Base-by-base conservation (phyloP, 2,888 invertebrate genomes). In the Drosophila atripex region DNA sequence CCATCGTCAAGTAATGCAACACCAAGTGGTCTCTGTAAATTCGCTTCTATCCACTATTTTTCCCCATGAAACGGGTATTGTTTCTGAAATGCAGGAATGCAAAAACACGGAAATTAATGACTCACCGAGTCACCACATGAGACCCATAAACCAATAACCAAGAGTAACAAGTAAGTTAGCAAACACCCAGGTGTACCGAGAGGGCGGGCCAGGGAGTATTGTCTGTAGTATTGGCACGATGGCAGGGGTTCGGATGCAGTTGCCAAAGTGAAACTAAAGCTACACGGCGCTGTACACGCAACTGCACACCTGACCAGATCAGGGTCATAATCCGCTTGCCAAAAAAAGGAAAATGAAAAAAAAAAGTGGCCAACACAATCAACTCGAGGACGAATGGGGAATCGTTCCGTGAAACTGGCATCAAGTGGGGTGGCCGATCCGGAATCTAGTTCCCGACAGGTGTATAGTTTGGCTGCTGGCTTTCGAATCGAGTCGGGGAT, bases 231-330 rank as follows among this genome's bases (percentile, higher is more conserved):
- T 28, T 14, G 11, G 35, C 30, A 11, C 23, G 28, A 14, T 28
- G 43, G 43, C 18, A 30, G 46, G 59, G 68, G 64, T 66, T 76
- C 65, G 61, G 64, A 80, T 86, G 80, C 87, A 84, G 78, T 69
- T 72, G 64, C 72, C 53, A 76, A 85, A 87, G 79, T 87, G 79
- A 82, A 87, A 82, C 82, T 80, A 76, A 76, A 87, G 82, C 85
- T 70, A 57, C 58, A 51, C 41, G 60, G 56, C 66, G 66, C 51
- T 21, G 58, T 21, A 52, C 52, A 35, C 21, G 45, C 63, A 64
- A 6, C 35, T n/a, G 45, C 65, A 64, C 52, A 74, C 71, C 84
- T 78, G 85, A 73, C 78, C 85, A 77, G 82, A 84, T 84, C 78
- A 88, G 71, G 74, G 78, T 82, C 85, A 75, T 88, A 88, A 85